phyloP scores from a whole-genome alignment of 2,888 invertebrate genomes.

The Drosophila greeni region DNA sequence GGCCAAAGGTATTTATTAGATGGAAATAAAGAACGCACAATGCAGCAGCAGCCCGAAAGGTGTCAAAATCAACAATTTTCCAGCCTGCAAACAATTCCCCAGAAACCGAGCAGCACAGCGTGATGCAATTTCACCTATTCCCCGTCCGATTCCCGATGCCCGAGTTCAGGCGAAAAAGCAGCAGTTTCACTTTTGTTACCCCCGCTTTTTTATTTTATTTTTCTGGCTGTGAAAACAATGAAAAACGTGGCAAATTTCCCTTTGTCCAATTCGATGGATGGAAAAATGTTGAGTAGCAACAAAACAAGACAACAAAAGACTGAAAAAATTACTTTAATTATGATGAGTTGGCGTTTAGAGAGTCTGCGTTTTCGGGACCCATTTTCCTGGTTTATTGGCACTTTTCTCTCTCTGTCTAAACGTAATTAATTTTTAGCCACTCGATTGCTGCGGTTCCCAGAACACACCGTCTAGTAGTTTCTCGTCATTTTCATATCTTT shows the following conservation, averaged over 20 bases:
- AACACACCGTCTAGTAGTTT: slow-evolving; percentile 63
- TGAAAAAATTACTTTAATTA: slow-evolving; percentile 75
- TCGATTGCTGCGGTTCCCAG: slow-evolving; percentile 51
- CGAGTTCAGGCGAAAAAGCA: slow-evolving; percentile 51
- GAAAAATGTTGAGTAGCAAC: slow-evolving; percentile 57
- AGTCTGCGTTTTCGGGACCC: slow-evolving; percentile 30
- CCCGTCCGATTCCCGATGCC: slow-evolving; percentile 35
- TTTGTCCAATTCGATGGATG: slow-evolving; percentile 69
- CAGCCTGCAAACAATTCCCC: slow-evolving; percentile 71
- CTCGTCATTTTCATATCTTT: slow-evolving; percentile 50
- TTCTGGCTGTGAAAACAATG: slow-evolving; percentile 61
- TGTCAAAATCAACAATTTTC: slow-evolving; percentile 77
- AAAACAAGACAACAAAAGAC: slow-evolving; percentile 44
- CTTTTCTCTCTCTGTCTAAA: slow-evolving; percentile 45
- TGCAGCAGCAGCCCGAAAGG: slow-evolving; percentile 65
- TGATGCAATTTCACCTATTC: slow-evolving; percentile 70
- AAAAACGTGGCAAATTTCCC: slow-evolving; percentile 75
- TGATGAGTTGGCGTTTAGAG: slow-evolving; percentile 77
- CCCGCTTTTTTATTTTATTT: slow-evolving; percentile 31
- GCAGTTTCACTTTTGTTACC: slow-evolving; percentile 63
- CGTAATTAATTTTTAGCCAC: slow-evolving; percentile 60
- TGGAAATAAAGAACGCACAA: slow-evolving; percentile 68
- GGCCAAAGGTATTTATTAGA: slow-evolving; percentile 66
- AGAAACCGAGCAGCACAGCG: slow-evolving; percentile 67
- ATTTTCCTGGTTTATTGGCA: slow-evolving; percentile 38